These are phyloP conservation scores for Watsonalla cultraria DNA, from an alignment of 2,888 invertebrate species.

Conservation along the genomic window DNA sequence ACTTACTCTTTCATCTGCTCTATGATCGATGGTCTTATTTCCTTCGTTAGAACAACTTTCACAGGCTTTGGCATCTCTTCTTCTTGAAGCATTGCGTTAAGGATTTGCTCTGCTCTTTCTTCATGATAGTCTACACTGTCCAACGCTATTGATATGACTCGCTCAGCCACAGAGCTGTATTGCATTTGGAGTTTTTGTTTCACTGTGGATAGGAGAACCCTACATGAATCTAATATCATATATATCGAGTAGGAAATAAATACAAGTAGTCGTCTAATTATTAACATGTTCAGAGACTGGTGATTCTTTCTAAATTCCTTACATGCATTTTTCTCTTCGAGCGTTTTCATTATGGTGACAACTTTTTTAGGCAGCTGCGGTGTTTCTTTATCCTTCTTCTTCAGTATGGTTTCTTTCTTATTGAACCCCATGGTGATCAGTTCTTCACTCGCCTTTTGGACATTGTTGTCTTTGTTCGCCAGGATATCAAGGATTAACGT, in stretches of 20 bases:
- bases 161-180: constrained; percentile 87
- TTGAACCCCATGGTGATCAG: constrained; percentile 88
- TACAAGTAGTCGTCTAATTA: not conserved
- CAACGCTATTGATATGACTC: constrained; percentile 89
- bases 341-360: constrained; percentile 81
- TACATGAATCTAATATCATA: not conserved
- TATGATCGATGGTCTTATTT: constrained; percentile 23
- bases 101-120: constrained; percentile 87
- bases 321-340: constrained; percentile 85
- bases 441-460: constrained; percentile 91
- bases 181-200: constrained; percentile 83
- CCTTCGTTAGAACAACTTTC: constrained; percentile 31
- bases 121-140: constrained; percentile 94
- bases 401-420: constrained; percentile 82
- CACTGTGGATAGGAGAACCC: constrained; percentile 69
- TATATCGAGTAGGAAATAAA: not conserved
- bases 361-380: constrained; percentile 68
- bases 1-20: constrained; percentile 53
- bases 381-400: constrained; percentile 40
- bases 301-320: constrained; percentile 29
- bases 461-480: constrained; percentile 93
- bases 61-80: constrained; percentile 63
- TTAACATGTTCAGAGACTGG: too few relatives aligned
- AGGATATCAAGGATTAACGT: constrained; percentile 90
- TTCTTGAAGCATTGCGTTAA: constrained; percentile 84